A percentile compares a stretch with the other conserved stretches of the same genome.
Evolutionary conservation across 2,888 invertebrate genomes (phyloP).

Genomic region (Drosophila imparisetae): DNA sequence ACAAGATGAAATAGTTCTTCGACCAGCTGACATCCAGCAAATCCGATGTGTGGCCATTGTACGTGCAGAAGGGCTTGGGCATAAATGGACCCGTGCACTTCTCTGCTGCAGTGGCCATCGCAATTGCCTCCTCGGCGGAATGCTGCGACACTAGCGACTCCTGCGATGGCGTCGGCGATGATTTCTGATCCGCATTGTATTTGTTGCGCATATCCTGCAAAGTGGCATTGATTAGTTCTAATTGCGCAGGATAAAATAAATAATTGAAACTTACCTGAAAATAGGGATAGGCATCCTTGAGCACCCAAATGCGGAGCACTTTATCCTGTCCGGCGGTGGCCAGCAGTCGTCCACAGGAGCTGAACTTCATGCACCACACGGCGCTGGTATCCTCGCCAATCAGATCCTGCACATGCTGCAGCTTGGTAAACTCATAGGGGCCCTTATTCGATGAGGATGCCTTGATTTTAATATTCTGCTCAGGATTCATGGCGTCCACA

Average conservation of each 20-base stretch:
- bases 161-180: conserved; percentile 96
- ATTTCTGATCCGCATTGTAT: conserved; percentile 94
- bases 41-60: conserved; percentile 97
- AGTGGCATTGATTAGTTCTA: neutral
- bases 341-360: conserved; percentile 95
- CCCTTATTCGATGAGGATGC: conserved; percentile 98
- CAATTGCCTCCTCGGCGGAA: conserved; percentile 87
- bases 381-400: conserved; percentile 95
- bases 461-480: conserved; percentile 94
- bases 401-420: conserved; percentile 95
- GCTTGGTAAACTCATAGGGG: conserved; percentile 96
- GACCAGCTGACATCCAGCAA: conserved; percentile 99
- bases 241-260: accelerated
- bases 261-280: conserved; percentile 88
- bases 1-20: conserved; percentile 98
- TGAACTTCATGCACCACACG: conserved; percentile 99
- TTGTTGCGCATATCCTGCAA: conserved; percentile 96
- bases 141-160: conserved; percentile 94
- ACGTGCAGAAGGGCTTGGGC: conserved; percentile 95
- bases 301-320: conserved; percentile 96
- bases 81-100: conserved; percentile 91
- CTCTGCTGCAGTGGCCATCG: conserved; percentile 86
- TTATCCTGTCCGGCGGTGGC: conserved; percentile 99
- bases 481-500: conserved; percentile 91
- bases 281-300: conserved; percentile 94